These are phyloP conservation scores for Gnathochromis pfefferi DNA, from an alignment of 2,113 vertebrate species.

Conservation along the genomic window DNA sequence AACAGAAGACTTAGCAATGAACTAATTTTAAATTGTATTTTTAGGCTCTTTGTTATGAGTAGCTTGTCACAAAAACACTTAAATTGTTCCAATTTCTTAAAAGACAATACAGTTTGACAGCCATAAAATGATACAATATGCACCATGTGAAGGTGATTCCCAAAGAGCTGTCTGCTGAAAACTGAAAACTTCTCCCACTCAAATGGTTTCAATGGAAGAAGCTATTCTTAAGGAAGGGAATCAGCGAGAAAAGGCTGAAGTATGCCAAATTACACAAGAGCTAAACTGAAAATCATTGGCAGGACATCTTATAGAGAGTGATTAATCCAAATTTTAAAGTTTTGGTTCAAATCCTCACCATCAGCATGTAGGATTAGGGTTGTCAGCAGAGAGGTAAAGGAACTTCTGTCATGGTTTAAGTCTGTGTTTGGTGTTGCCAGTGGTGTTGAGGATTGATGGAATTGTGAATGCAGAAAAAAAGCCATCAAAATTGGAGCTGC, in stretches of 20 bases:
- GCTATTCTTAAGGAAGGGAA: not conserved
- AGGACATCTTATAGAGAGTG: not conserved
- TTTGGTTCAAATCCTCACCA: not conserved
- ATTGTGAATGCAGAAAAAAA: not conserved
- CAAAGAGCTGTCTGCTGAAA: not conserved
- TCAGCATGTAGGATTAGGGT: not conserved
- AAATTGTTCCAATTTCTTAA: not conserved
- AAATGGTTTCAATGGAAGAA: not conserved
- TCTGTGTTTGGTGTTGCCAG: not conserved
- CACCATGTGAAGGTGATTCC: not conserved
- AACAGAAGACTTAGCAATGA: not conserved
- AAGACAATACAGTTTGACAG: not conserved
- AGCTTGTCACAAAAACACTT: not conserved
- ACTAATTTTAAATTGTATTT: not conserved
- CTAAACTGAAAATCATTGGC: not conserved
- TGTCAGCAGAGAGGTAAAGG: not conserved
- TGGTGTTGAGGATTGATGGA: not conserved
- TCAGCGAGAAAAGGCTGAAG: accelerated
- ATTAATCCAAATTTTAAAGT: not conserved
- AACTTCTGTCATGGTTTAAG: not conserved
- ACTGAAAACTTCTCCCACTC: not conserved
- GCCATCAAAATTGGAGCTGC: not conserved
- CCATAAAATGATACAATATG: not conserved
- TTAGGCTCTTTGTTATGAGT: not conserved
- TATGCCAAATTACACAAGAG: not conserved